Evolutionary conservation across 2,113 vertebrate species (phyloP), one percentile per base, ranked within the genome.

Genomic region (Urocitellus parryii): DNA sequence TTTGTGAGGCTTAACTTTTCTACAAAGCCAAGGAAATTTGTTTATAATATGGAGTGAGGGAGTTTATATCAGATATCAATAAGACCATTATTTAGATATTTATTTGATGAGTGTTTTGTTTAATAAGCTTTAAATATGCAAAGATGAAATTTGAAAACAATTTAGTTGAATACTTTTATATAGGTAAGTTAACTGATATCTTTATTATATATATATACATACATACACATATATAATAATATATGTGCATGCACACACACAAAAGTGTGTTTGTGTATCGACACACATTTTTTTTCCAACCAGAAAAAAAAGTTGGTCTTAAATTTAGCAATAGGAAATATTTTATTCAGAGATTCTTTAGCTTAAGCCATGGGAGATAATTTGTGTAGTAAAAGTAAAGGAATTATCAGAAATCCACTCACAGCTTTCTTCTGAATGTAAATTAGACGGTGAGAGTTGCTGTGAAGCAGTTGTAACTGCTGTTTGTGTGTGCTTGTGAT

Each of bases 331-430:
- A 32, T 90, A 73, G 61, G 61, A 63, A 65, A 42, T 68, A 92
- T 74, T 65, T 90, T 63, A 79, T 95, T 88, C 42, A 88, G 67
- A 90, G 73, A 67, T 84, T 88, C 80, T 95, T 83, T 83, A 65
- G n/a, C n/a, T 76, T 76, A 73, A 87, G 79, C 45, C 34, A 29
- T 77, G 13, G 39, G 39, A 25, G 77, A 56, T 77, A 85, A 79
- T 80, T 94, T 85, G 79, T 95, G 4, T 80, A 67, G 70, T 68
- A 94, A 78, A 87, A 90, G 37, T 94, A 92, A 88, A 80, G 88
- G 89, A 96, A 87, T 82, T 17, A 63, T 37, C 56, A 93, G 88
- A 97, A 76, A 51, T 37, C 82, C 27, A 91, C 45, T 61, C 70
- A 67, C 32, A 79, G 65, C 94, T 90, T 94, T 68, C 91, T 86